These are phyloP conservation scores for Ceraclea dissimilis DNA, from an alignment of 2,888 invertebrate species.

Conservation along the genomic window DNA sequence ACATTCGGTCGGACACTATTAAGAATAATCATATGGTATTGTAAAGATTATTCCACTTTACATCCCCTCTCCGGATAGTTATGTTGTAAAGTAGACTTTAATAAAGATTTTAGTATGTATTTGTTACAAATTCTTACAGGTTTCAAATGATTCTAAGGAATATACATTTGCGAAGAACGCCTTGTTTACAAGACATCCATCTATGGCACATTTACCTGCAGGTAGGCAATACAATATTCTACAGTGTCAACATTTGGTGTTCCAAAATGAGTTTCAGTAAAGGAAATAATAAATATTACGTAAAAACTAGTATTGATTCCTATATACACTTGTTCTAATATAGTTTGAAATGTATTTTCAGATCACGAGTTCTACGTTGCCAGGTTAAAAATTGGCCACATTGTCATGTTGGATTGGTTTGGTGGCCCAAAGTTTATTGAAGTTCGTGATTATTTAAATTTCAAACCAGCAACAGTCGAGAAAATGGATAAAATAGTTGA, in stretches of 20 bases:
- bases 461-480: conserved; percentile 2
- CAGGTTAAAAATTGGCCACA: conserved; percentile 64
- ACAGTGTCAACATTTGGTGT: not conserved
- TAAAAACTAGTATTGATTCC: no score
- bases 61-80: no score
- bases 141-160: conserved; percentile 49
- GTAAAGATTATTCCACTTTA: no score
- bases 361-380: conserved; percentile 74
- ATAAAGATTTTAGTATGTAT: not conserved
- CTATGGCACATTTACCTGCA: conserved; percentile 59
- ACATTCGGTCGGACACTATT: no score
- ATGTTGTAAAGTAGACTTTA: no score
- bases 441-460: conserved; percentile 50
- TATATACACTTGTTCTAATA: no score
- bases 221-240: conserved; percentile 35
- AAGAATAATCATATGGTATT: no score
- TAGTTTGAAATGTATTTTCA: no score
- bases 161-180: conserved; percentile 52
- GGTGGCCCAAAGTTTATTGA: conserved; percentile 68
- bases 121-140: conserved; percentile 34
- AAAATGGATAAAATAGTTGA: not conserved
- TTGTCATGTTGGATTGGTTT: conserved; percentile 72
- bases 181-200: conserved; percentile 63
- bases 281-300: no score
- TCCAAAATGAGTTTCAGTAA: no score